Evolutionary conservation across 2,888 invertebrate species (phyloP).

Genomic region (Caenorhabditis wallacei): DNA sequence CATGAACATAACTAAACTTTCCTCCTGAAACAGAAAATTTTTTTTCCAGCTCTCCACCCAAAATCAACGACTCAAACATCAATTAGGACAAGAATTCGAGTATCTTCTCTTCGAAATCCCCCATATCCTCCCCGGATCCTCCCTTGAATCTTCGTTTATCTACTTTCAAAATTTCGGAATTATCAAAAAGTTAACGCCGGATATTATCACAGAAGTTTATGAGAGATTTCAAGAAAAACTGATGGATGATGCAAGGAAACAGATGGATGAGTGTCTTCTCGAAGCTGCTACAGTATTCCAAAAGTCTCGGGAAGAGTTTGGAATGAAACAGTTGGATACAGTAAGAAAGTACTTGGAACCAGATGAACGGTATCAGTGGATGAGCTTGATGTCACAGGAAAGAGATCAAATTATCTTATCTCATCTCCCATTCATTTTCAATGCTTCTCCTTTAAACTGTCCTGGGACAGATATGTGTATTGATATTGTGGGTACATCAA

Average conservation of each 20-base stretch:
- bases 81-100: slow-evolving; percentile 69
- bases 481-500: slow-evolving; percentile 63
- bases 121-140: slow-evolving; percentile 70
- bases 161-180: slow-evolving; percentile 62
- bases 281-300: slow-evolving; percentile 51
- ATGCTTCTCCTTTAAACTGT: slow-evolving; percentile 67
- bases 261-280: slow-evolving; percentile 27
- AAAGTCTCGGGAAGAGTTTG: background rate
- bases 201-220: slow-evolving; percentile 70
- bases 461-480: slow-evolving; percentile 66
- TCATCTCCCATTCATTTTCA: slow-evolving; percentile 20
- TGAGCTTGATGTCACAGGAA: slow-evolving; percentile 6
- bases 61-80: slow-evolving; percentile 38
- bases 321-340: slow-evolving; percentile 33
- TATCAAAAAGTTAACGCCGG: slow-evolving; percentile 69
- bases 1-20: too few relatives aligned
- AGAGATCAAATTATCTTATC: slow-evolving; percentile 7
- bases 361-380: slow-evolving; percentile 54
- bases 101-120: slow-evolving; percentile 62
- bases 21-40: too few relatives aligned
- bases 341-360: slow-evolving; percentile 38
- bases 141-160: slow-evolving; percentile 63
- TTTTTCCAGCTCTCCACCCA: slow-evolving; percentile 10
- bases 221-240: slow-evolving; percentile 69
- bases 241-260: slow-evolving; percentile 14